Base-by-base conservation (phyloP, 2,888 invertebrate species). In the Pyralis farinalis region DNA sequence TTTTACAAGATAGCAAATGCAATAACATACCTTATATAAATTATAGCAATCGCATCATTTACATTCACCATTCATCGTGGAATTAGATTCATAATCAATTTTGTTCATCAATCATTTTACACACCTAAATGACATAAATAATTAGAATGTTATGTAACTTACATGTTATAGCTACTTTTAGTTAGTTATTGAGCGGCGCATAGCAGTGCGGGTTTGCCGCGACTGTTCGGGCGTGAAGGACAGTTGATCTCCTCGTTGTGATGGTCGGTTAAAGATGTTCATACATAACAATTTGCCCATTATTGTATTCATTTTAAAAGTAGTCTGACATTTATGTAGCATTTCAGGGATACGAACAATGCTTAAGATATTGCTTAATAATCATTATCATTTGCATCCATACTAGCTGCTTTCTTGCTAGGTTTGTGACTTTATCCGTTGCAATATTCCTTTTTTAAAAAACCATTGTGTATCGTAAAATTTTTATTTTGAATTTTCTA, bases 151-250 rank as follows among this genome's bases (percentile, higher is more conserved):
- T 30, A 21, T 29, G 30, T 37, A 10, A 21, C 21, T 37, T 29
- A 29, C 29, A 21, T 7, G 6, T 37, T 7, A 30, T 7, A 21
- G n/a, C n/a, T n/a, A n/a, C n/a, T n/a, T n/a, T n/a, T n/a, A n/a
- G n/a, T n/a, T n/a, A n/a, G 21, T 10, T 9, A 1, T 5, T n/a
- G 3, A 12, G 25, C 25, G 7, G 25, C 6, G 12, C 12, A n/a
- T 33, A 34, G 21, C 12, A 8, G 29, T 35, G 30, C 12, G 22
- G 11, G 11, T 30, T 62, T 68, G 66, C 62, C 66, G 25, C n/a
- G 25, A 25, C n/a, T 25, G 71, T 57, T 79, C 71, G 66, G 59
- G 63, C 81, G 79, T 85, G 86, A 85, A 85, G 86, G 86, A 83
- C 84, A 74, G 53, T 6, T 6, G 32, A 39, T 39, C 39, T 30